A percentile compares a stretch with the other conserved stretches of the same genome.
These are phyloP conservation scores for Rhabdomys dilectus DNA, from an alignment of 2,113 vertebrate species.

Conservation along the genomic window DNA sequence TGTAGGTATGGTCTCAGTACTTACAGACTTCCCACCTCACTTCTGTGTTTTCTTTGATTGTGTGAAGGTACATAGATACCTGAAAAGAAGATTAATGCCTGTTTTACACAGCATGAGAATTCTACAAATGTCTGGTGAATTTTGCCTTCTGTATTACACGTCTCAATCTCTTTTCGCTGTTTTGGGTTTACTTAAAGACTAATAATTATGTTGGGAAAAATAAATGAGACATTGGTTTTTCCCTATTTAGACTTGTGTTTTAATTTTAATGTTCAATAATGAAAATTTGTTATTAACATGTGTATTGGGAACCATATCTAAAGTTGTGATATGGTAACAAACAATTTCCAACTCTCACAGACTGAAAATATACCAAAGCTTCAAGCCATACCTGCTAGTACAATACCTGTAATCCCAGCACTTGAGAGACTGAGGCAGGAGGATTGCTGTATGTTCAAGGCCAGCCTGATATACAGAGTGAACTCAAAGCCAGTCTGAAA, in stretches of 20 bases:
- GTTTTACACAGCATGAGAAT: background rate
- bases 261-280: background rate
- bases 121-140: background rate
- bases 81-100: background rate
- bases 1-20: background rate
- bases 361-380: background rate
- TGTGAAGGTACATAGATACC: background rate
- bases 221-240: background rate
- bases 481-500: background rate
- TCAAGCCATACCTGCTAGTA: background rate
- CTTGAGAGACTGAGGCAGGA: background rate
- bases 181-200: background rate
- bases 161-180: background rate
- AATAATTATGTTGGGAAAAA: background rate
- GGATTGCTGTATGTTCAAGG: background rate
- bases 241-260: background rate
- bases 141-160: background rate
- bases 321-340: background rate
- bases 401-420: background rate
- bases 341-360: background rate
- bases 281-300: background rate
- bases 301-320: background rate
- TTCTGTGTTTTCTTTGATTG: conserved; percentile 29
- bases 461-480: background rate
- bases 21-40: background rate